Evolutionary conservation across 2,797 vertebrate genomes (phyloP).

Genomic region (Gymnodraco acuticeps): DNA sequence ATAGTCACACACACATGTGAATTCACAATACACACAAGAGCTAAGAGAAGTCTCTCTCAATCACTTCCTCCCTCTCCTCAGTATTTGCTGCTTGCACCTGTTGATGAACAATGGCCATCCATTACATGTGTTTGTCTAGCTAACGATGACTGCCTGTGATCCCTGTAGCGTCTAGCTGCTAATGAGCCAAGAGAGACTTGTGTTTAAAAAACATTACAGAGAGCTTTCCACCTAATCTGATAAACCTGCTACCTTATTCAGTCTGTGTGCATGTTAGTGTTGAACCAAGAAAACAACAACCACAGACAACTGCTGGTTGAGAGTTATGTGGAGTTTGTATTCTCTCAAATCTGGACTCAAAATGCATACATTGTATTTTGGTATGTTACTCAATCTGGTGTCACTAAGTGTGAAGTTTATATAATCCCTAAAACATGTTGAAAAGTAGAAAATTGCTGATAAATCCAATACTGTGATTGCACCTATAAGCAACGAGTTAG

Average conservation of each 20-base stretch:
- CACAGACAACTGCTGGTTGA: not conserved
- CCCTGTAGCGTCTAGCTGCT: constrained; percentile 15
- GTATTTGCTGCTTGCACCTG: constrained; percentile 20
- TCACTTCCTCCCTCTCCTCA: not conserved
- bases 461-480: not conserved
- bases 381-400: not conserved
- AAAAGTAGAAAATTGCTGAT: not conserved
- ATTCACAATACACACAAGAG: not conserved
- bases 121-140: constrained; percentile 2
- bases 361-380: not conserved
- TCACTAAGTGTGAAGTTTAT: not conserved
- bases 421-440: not conserved
- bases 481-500: not conserved
- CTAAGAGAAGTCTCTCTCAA: not conserved
- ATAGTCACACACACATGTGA: not conserved
- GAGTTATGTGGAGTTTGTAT: constrained; percentile 1
- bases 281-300: not conserved
- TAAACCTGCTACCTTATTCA: constrained; percentile 6
- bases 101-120: constrained; percentile 5
- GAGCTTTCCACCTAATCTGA: constrained; percentile 9
- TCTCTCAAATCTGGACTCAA: not conserved
- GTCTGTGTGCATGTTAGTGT: not conserved
- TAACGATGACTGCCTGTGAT: not conserved
- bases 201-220: constrained; percentile 13
- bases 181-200: constrained; percentile 10